These are phyloP conservation scores for Chionoecetes opilio DNA, from an alignment of 1,140 invertebrate genomes.

Conservation along the genomic window DNA sequence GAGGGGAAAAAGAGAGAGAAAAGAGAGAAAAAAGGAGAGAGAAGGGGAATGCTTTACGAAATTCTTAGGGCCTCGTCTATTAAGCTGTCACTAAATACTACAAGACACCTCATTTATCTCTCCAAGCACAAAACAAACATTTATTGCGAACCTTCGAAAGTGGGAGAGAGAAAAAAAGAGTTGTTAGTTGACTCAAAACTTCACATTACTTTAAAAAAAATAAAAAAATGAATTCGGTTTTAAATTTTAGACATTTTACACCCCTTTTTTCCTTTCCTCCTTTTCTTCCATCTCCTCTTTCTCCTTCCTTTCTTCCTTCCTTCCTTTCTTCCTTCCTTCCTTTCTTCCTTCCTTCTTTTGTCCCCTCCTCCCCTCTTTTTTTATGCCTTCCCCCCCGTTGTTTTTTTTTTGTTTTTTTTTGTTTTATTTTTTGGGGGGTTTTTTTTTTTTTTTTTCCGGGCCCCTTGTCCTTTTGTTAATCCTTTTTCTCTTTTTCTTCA, in stretches of 20 bases:
- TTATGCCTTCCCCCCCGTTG: too few species aligned
- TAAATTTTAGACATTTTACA: not conserved
- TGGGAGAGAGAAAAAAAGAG: too few species aligned
- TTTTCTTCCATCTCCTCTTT: not conserved
- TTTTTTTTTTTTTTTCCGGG: too few species aligned
- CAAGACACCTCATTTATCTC: not conserved
- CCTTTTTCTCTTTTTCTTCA: not conserved
- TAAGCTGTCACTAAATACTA: constrained; percentile 10
- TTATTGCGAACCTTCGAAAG: not conserved
- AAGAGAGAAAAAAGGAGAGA: not conserved
- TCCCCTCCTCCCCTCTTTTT: too few species aligned
- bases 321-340: too few species aligned
- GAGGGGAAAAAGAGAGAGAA: not conserved
- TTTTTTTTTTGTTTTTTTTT: too few species aligned
- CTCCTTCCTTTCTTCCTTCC: too few species aligned
- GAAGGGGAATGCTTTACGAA: not conserved
- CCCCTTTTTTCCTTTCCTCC: not conserved
- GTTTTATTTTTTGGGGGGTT: too few species aligned
- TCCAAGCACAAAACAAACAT: not conserved
- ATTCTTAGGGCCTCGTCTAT: not conserved
- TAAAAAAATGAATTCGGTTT: not conserved
- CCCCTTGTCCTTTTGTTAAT: too few species aligned
- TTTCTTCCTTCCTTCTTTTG: too few species aligned
- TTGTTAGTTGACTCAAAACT: too few species aligned
- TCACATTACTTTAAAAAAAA: not conserved